phyloP scores from a whole-genome alignment of 2,888 invertebrate genomes.

The Clitarchus hookeri region DNA sequence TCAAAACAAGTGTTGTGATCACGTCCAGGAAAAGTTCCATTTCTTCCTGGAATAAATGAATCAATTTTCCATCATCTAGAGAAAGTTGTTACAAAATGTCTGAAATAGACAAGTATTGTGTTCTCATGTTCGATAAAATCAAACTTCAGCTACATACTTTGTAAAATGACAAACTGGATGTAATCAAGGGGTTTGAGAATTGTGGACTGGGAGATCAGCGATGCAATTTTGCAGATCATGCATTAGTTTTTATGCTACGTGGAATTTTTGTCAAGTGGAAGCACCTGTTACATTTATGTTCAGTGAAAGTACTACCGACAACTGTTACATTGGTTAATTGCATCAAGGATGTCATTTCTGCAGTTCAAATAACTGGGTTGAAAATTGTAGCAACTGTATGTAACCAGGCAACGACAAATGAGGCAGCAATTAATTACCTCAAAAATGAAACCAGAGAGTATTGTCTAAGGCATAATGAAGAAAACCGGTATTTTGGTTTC shows the following conservation, averaged over 20 bases:
- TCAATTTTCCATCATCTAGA: not conserved
- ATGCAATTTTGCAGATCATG: not conserved
- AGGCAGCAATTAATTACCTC: not conserved
- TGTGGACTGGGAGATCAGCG: not conserved
- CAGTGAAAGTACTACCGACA: not conserved
- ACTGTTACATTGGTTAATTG: not conserved
- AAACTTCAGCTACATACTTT: not conserved
- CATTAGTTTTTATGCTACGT: constrained; percentile 16
- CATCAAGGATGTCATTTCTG: not conserved
- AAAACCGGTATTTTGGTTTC: not conserved
- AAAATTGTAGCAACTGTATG: constrained; percentile 3
- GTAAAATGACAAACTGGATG: not conserved
- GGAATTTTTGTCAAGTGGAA: not conserved
- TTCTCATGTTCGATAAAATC: not conserved
- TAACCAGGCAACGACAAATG: constrained; percentile 19
- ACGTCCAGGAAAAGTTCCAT: not conserved
- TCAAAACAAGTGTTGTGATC: not conserved
- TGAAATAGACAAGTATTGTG: not conserved
- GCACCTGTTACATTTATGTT: not conserved
- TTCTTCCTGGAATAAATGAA: not conserved
- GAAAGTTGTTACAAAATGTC: not conserved
- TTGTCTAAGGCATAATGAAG: not conserved
- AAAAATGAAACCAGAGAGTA: not conserved
- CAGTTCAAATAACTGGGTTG: not conserved
- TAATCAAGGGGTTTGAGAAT: constrained; percentile 3